phyloP scores from a whole-genome alignment of 2,888 invertebrate genomes.

The Hyles lineata region DNA sequence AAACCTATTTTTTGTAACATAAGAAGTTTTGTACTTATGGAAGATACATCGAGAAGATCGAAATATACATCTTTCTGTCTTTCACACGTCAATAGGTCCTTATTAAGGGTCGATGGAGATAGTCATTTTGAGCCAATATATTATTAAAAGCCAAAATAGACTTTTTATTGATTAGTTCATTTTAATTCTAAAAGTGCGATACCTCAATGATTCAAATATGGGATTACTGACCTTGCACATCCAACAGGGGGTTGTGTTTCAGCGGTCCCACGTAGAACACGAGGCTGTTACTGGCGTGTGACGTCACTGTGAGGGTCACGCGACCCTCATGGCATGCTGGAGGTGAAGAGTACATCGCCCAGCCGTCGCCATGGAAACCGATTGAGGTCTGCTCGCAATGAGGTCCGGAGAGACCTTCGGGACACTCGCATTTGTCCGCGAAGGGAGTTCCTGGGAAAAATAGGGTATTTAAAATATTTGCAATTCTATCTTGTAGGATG shows the following conservation, averaged over 20 bases:
- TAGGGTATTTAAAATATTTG: neutral
- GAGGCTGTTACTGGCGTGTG: conserved; percentile 91
- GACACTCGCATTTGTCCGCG: conserved; percentile 91
- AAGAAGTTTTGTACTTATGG: no score
- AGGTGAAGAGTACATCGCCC: conserved; percentile 95
- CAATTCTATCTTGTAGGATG: no score
- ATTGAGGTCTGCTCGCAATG: conserved; percentile 95
- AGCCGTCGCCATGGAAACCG: conserved; percentile 95
- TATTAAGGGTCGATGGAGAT: no score
- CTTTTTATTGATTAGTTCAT: no score
- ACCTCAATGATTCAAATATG: no score
- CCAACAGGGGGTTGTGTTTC: conserved; percentile 85
- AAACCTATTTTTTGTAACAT: no score
- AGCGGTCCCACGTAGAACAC: conserved; percentile 96
- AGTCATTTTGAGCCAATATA: no score
- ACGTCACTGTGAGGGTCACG: conserved; percentile 92
- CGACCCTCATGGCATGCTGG: conserved; percentile 94
- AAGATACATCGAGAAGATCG: no score
- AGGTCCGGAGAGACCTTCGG: conserved; percentile 91
- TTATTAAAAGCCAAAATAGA: no score
- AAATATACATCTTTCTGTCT: no score
- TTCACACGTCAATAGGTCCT: no score
- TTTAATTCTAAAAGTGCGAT: no score
- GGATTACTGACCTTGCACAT: conserved; percentile 85
- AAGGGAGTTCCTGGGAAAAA: conserved; percentile 79